Conservation (phyloP, 64 coral and sea anemone species). For the Acropora yongei region DNA sequence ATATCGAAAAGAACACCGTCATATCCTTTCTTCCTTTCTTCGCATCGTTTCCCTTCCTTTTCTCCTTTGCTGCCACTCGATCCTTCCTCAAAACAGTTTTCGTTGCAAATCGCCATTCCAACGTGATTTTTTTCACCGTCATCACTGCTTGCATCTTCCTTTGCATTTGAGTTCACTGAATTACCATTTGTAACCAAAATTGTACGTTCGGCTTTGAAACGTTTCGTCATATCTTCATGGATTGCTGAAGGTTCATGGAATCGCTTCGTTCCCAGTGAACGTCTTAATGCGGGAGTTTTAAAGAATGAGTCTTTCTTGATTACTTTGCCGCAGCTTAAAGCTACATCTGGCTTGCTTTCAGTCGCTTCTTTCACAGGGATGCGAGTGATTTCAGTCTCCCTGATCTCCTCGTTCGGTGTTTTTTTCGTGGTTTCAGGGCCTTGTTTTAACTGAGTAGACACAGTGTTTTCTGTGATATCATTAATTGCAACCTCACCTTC, state of each 20-base stretch:
- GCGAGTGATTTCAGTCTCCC: not conserved
- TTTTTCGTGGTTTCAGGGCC: not conserved
- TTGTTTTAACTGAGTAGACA: not conserved
- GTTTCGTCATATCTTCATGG: not conserved
- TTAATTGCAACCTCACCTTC: not conserved
- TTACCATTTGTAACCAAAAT: not conserved
- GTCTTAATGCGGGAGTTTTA: slow-evolving; percentile 27
- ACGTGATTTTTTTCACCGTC: not conserved
- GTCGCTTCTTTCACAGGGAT: not conserved
- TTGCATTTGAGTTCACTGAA: not conserved
- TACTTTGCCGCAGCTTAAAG: not conserved
- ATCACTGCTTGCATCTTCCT: not conserved
- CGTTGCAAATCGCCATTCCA: not conserved
- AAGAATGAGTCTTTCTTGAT: not conserved
- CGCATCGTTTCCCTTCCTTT: not conserved
- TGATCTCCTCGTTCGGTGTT: not conserved
- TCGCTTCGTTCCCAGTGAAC: slow-evolving; percentile 26
- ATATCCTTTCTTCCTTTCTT: not conserved
- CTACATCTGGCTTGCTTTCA: not conserved
- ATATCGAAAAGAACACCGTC: slow-evolving; percentile 53
- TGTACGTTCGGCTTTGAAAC: not conserved
- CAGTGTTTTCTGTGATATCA: not conserved
- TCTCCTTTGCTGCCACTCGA: not conserved
- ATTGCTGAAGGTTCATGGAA: slow-evolving; percentile 37
- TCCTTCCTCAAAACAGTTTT: not conserved